Base-by-base conservation (phyloP, 2,113 vertebrate genomes). In the Atlantisia rogersi region DNA sequence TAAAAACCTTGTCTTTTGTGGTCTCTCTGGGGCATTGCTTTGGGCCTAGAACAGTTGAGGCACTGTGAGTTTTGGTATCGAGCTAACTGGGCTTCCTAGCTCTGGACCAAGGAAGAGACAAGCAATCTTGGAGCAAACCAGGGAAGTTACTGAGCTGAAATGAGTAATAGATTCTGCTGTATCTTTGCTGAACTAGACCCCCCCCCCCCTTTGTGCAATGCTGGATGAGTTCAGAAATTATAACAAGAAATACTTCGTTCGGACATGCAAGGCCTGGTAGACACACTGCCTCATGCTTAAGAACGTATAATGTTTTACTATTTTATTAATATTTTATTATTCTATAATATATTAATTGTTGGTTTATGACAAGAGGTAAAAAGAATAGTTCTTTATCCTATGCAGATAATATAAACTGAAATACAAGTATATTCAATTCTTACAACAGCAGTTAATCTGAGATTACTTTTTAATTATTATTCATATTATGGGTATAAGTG, bases 191-290 rank as follows among this genome's bases (percentile, higher is more conserved):
- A 74, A 67, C 9, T 80, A 73, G 11, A 80, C 2, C 0, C 4
- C 1, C 20, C 0, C 0, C 4, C 1, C 11, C 1, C 3, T 64
- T 67, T 79, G 19, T 31, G n/a, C 20, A 76, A 71, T 59, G 6
- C 4, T 87, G 26, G 17, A 71, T 53, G 40, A 64, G 73, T 52
- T 74, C 31, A 68, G 2, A 91, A 50, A 26, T 60, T 48, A 28
- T 44, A 79, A 85, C 40, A 11, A 86, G 29, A 94, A 89, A 82
- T 82, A 67, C 68, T 91, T 81, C 29, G 71, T 84, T 59, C 75
- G 26, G 81, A 67, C 24, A 71, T 2, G 6, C 0, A 3, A 67
- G 9, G 3, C 5, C 18, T 32, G 11, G 29, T 75, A 29, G 71
- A 79, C 3, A 76, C 11, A 37, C 3, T 29, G 7, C 35, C 18